Conservation (phyloP, 1,140 invertebrate species). For the Halictus rubicundus region DNA sequence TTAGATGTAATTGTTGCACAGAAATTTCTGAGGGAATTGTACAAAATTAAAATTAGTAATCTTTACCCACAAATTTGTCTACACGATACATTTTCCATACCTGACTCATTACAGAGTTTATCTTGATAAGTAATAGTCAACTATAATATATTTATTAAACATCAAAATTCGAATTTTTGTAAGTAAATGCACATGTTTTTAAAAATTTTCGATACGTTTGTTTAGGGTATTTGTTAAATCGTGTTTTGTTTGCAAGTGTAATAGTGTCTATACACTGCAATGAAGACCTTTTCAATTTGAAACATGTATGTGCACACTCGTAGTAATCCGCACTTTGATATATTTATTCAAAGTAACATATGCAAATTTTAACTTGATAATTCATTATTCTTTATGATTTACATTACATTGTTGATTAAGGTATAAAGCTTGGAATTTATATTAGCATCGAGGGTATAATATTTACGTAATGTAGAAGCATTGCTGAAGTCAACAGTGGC, state of each 20-base stretch:
- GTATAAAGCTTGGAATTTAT: slow-evolving; percentile 47
- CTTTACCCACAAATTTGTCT: slow-evolving; percentile 1
- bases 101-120: slow-evolving; percentile 18
- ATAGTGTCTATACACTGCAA: slow-evolving; percentile 8
- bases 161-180: slow-evolving; percentile 28
- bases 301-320: neutral
- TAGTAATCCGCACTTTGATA: slow-evolving; percentile 15
- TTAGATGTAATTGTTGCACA: neutral
- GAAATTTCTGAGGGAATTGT: slow-evolving; percentile 10
- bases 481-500: slow-evolving; percentile 29
- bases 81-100: slow-evolving; percentile 13
- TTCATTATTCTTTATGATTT: slow-evolving; percentile 38
- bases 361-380: slow-evolving; percentile 38
- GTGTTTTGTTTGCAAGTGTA: slow-evolving; percentile 2
- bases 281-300: slow-evolving; percentile 22
- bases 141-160: slow-evolving; percentile 39
- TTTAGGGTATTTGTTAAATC: slow-evolving; percentile 10
- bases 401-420: slow-evolving; percentile 33
- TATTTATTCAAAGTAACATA: slow-evolving; percentile 31
- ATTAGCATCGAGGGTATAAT: slow-evolving; percentile 34
- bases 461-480: slow-evolving; percentile 27
- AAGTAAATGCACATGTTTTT: slow-evolving; percentile 25
- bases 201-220: slow-evolving; percentile 7
- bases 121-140: slow-evolving; percentile 8
- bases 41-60: slow-evolving; percentile 30